phyloP scores from a whole-genome alignment of 2,797 vertebrate genomes.

The Gadopsis marmoratus region DNA sequence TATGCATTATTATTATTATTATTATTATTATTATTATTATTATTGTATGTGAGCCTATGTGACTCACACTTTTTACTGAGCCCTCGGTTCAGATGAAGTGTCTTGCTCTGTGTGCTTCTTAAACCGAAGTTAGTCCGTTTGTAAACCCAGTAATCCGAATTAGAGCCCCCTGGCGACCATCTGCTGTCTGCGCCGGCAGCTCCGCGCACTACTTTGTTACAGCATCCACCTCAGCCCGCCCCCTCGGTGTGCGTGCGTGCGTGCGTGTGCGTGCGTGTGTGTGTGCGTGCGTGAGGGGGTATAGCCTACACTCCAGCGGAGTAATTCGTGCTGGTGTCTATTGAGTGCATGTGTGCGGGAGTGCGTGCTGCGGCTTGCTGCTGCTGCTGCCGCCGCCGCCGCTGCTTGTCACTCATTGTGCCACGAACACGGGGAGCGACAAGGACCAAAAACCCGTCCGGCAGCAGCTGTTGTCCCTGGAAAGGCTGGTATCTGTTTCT shows the following conservation, averaged over 20 bases:
- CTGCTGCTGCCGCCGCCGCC: slow-evolving; percentile 90
- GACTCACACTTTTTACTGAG: slow-evolving; percentile 34
- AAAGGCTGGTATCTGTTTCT: slow-evolving; percentile 42
- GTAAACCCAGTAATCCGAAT: slow-evolving; percentile 79
- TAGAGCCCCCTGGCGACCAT: slow-evolving; percentile 76
- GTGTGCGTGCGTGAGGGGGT: slow-evolving; percentile 28
- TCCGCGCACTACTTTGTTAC: slow-evolving; percentile 82
- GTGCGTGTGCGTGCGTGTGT: neutral
- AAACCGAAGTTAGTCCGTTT: slow-evolving; percentile 69
- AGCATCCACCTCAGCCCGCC: slow-evolving; percentile 69
- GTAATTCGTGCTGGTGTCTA: slow-evolving; percentile 84
- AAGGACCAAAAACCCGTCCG: slow-evolving; percentile 75
- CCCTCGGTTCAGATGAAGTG: slow-evolving; percentile 6
- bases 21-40: neutral
- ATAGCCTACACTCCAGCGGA: slow-evolving; percentile 86
- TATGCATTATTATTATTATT: too few relatives aligned
- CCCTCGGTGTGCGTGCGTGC: slow-evolving; percentile 17
- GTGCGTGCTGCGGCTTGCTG: slow-evolving; percentile 86
- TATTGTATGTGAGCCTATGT: neutral
- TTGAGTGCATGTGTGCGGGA: slow-evolving; percentile 48
- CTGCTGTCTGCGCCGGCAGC: slow-evolving; percentile 75
- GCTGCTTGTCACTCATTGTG: slow-evolving; percentile 92
- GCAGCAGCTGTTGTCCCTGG: slow-evolving; percentile 67
- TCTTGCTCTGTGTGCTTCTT: slow-evolving; percentile 35
- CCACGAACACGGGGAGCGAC: slow-evolving; percentile 87